Conservation (phyloP, 2,113 vertebrate species). For the Butorides virescens region DNA sequence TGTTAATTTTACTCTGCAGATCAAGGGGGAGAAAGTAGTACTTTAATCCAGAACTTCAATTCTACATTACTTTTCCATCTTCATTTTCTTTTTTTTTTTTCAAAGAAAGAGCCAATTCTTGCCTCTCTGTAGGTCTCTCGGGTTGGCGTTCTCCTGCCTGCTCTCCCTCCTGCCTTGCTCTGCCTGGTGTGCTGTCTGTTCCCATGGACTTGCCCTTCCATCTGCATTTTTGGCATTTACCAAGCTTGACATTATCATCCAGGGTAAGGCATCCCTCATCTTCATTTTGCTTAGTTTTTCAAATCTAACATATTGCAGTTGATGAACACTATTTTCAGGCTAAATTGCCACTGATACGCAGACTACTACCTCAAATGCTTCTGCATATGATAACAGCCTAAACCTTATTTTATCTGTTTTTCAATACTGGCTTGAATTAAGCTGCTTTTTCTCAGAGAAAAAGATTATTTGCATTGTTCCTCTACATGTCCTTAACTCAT, state of each 20-base stretch:
- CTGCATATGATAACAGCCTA: not conserved
- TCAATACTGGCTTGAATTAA: conserved; percentile 3
- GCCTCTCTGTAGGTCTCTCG: not conserved
- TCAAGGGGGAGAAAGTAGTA: not conserved
- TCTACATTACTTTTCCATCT: not conserved
- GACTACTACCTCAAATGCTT: not conserved
- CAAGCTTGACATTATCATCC: not conserved
- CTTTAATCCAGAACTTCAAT: not conserved
- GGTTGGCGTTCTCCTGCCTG: not conserved
- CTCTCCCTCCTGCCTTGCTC: not conserved
- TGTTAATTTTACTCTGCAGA: not conserved
- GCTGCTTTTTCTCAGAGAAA: not conserved
- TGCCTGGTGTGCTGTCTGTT: not conserved
- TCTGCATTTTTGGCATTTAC: not conserved
- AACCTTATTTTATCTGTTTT: not conserved
- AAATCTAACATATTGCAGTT: not conserved
- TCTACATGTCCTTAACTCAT: not conserved
- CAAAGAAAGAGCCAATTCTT: not conserved
- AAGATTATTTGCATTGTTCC: not conserved
- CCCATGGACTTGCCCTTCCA: not conserved
- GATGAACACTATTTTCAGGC: not conserved
- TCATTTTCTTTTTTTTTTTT: not conserved
- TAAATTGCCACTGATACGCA: not conserved
- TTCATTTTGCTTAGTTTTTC: not conserved
- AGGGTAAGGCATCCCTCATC: not conserved